phyloP scores from a whole-genome alignment of 2,888 invertebrate species.

The Chydorus sphaericus region DNA sequence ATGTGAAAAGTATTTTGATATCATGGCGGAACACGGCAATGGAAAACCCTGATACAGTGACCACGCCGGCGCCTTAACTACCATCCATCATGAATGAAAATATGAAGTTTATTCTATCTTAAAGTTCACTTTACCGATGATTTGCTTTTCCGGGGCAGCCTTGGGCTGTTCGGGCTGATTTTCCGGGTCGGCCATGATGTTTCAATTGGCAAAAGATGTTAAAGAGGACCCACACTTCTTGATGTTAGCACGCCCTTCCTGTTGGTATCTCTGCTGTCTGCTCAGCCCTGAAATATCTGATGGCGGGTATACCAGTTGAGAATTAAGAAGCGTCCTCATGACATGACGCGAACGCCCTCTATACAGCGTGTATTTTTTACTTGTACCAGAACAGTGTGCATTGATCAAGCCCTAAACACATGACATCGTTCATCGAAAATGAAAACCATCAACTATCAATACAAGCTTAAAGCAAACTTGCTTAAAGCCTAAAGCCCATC shows the following conservation, averaged over 20 bases:
- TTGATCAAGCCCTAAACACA: too few relatives aligned
- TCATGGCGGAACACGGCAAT: conserved; percentile 8
- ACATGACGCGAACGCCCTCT: too few relatives aligned
- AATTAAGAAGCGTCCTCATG: too few relatives aligned
- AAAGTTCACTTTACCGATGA: conserved; percentile 52
- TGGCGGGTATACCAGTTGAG: too few relatives aligned
- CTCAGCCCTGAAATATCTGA: background rate
- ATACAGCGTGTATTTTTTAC: too few relatives aligned
- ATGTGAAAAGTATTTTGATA: background rate
- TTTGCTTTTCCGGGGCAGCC: conserved; percentile 66
- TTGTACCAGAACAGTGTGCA: too few relatives aligned
- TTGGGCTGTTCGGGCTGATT: conserved; percentile 59
- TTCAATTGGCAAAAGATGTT: conserved; percentile 29
- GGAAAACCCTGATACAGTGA: background rate
- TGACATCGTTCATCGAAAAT: too few relatives aligned
- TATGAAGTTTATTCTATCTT: background rate
- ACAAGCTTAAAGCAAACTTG: too few relatives aligned
- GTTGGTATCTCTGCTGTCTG: conserved; percentile 2
- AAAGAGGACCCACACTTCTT: conserved; percentile 9
- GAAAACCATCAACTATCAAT: too few relatives aligned
- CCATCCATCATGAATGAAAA: background rate
- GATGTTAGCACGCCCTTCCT: conserved; percentile 10
- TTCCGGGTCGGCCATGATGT: conserved; percentile 93
- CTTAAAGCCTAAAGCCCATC: too few relatives aligned
- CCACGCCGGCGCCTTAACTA: background rate